These are phyloP conservation scores for Ectemnius lituratus DNA, from an alignment of 2,888 invertebrate species.

Conservation along the genomic window DNA sequence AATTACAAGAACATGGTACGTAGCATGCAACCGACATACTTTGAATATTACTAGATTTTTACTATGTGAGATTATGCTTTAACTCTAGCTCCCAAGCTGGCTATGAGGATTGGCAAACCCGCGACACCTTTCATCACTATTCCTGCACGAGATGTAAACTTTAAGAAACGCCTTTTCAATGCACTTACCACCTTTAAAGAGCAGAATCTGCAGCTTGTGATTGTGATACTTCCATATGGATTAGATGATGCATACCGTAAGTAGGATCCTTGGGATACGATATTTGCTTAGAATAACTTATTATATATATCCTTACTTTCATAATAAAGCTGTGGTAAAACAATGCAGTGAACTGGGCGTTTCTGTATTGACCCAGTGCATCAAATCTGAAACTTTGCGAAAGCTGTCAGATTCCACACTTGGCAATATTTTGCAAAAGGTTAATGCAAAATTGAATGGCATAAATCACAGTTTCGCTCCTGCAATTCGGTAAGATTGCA, in stretches of 20 bases:
- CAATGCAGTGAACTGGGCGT: conserved; percentile 84
- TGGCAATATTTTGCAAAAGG: conserved; percentile 86
- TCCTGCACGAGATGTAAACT: not conserved
- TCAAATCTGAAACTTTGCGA: conserved; percentile 80
- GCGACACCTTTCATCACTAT: conserved; percentile 49
- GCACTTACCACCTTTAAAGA: conserved; percentile 60
- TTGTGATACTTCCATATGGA: conserved; percentile 81
- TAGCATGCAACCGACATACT: conserved; percentile 5
- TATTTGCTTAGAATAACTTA: too few relatives aligned
- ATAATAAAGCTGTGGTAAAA: conserved; percentile 80
- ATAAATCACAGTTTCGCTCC: conserved; percentile 82
- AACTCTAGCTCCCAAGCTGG: conserved; percentile 42
- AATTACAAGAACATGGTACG: conserved; percentile 65
- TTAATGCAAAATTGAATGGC: conserved; percentile 91
- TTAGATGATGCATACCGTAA: conserved; percentile 78
- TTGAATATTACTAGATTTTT: not conserved
- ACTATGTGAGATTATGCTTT: not conserved
- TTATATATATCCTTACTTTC: conserved; percentile 5
- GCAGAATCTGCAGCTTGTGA: conserved; percentile 79
- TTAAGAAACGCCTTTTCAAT: conserved; percentile 49
- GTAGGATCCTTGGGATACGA: conserved; percentile 55
- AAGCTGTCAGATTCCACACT: conserved; percentile 81
- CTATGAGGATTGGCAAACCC: conserved; percentile 67
- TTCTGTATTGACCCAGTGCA: conserved; percentile 87
- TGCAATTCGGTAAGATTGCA: conserved; percentile 33